Base-by-base conservation (phyloP, 2,888 invertebrate genomes). In the Opisthograptis luteolata region DNA sequence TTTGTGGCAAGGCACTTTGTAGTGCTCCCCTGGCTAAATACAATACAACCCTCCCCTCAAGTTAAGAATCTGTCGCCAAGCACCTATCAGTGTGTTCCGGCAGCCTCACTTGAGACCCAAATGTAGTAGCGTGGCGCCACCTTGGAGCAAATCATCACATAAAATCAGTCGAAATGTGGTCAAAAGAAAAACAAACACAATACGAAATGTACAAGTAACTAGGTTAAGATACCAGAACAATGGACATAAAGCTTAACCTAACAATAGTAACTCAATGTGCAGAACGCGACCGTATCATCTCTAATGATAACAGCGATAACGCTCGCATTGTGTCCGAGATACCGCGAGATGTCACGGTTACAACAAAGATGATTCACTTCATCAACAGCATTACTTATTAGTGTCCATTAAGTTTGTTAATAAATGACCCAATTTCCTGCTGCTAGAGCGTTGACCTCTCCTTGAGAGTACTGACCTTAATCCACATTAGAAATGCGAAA, bases 221-320 rank as follows among this genome's bases (percentile, higher is more conserved):
- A 37, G 37, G 24, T 35, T 15, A 36, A 30, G 5, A 34, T 24
- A 17, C 28, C 1, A 1, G 14, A 17, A 25, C n/a, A 36, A 32
- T 32, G 17, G n/a, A 15, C 4, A 17, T 6, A 17, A 15, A 15
- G 5, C 7, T 3, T 4, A 2, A 17, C 9, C 8, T 24, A 9
- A 45, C 35, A 42, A 51, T 47, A 51, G 31, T 17, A 31, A 27
- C 17, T 20, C 34, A 37, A 40, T 47, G 28, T 43, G 10, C 45
- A 39, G 37, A 35, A 20, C n/a, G 17, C 30, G 1, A 8, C 9
- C 3, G 31, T 2, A 8, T 45, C n/a, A 30, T 37, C 30, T 19
- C 12, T 1, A 27, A 32, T 28, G 39, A 47, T 40, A 40, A 34
- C 8, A 28, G 20, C 3, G 41, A 48, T 37, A 36, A n/a, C 8